These are phyloP conservation scores for Laupala kohalensis DNA, from an alignment of 1,140 invertebrate species.

Conservation along the genomic window DNA sequence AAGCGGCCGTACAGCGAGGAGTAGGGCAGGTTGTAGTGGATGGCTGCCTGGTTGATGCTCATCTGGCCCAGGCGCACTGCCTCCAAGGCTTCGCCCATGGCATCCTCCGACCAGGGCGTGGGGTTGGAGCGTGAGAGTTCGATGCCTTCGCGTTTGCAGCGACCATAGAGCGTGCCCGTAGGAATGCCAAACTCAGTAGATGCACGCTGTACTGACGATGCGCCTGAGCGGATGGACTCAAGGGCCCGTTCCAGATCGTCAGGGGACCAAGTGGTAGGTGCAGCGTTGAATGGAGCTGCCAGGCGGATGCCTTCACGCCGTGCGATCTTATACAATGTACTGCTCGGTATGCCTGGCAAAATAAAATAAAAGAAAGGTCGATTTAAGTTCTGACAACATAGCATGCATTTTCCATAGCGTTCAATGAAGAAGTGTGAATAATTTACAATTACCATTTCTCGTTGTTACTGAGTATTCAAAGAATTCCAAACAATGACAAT, in stretches of 20 bases:
- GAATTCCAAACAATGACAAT: no score
- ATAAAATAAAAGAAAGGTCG: background rate
- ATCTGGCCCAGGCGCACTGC: constrained; percentile 78
- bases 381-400: no score
- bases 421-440: no score
- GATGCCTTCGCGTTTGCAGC: constrained; percentile 77
- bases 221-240: constrained; percentile 65
- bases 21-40: constrained; percentile 79
- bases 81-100: constrained; percentile 77
- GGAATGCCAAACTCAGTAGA: constrained; percentile 75
- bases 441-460: no score
- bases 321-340: constrained; percentile 80
- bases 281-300: constrained; percentile 78
- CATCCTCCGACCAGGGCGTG: constrained; percentile 79
- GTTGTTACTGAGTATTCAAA: no score
- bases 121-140: constrained; percentile 72
- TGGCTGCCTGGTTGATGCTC: constrained; percentile 87
- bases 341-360: constrained; percentile 59
- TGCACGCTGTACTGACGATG: constrained; percentile 72
- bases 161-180: constrained; percentile 69
- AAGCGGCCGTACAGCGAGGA: constrained; percentile 78
- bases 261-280: constrained; percentile 73
- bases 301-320: constrained; percentile 73
- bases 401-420: no score
- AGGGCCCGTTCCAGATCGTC: constrained; percentile 70